Base-by-base conservation (phyloP, 2,888 invertebrate species). In the Drosophila mayaguana region DNA sequence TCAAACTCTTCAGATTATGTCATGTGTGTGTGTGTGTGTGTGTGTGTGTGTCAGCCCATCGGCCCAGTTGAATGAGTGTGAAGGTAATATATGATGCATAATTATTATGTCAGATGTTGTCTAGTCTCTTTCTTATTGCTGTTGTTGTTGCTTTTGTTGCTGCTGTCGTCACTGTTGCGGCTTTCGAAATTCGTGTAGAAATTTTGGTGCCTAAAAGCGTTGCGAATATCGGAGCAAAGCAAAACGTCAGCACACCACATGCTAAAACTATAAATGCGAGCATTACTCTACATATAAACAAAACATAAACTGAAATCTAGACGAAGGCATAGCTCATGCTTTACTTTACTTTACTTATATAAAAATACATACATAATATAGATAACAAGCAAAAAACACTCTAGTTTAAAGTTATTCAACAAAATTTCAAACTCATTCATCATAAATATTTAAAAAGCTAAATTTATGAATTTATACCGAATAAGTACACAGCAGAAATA, bases 101-200 rank as follows among this genome's bases (percentile, higher is more conserved):
- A 84, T 89, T 84, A 86, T 86, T 86, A 86, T 89, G 86, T 88
- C 89, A 86, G 89, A 72, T 66, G 48, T 38, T 36, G 70, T 60
- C 61, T 64, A 68, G 63, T 56, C 43, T 50, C 25, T 20, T 56
- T 57, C 25, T 32, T 34, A 43, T 60, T 48, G 62, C 50, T 67
- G 66, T 63, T 56, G 28, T 53, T 59, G 14, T 67, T 53, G 32
- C 57, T 46, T 16, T 22, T 59, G 9, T 67, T 56, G 8, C 48
- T 54, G 57, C 36, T 63, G 34, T 70, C 57, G 60, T 65, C 48
- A 65, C 36, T 63, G 67, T 54, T 67, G 66, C 46, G 53, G 72
- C 89, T 83, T 88, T 83, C 86, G 63, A 86, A 82, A 77, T 63
- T 46, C 53, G 53, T 74, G 57, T 69, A 79, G 71, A 79, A 73